Evolutionary conservation across 2,888 invertebrate species (phyloP).

Genomic region (Drosophila putrida): DNA sequence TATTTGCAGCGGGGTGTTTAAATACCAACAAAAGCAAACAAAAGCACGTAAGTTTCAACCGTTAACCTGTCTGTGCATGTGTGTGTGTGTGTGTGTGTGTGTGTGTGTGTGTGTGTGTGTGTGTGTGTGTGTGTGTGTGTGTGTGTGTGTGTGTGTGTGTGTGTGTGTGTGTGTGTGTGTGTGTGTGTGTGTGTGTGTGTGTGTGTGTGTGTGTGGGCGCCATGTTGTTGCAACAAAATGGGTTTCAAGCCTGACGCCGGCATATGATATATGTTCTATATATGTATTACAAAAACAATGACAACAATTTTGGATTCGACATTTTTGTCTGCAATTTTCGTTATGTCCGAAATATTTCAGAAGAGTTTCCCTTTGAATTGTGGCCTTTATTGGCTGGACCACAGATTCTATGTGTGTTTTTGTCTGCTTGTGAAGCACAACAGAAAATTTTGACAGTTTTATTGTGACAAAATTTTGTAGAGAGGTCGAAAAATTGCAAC

Average conservation of each 20-base stretch:
- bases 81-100: constrained; percentile 10
- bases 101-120: constrained; percentile 39
- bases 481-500: constrained; percentile 2
- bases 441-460: constrained; percentile 3
- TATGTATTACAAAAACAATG: constrained; percentile 7
- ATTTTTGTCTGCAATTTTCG: constrained; percentile 9
- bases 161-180: constrained; percentile 11
- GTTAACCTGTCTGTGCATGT: constrained; percentile 41
- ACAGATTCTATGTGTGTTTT: constrained; percentile 1
- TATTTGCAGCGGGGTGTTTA: constrained; percentile 55
- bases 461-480: background rate
- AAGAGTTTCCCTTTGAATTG: background rate
- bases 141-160: constrained; percentile 13
- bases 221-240: constrained; percentile 55
- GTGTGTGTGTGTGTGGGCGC: constrained; percentile 41
- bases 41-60: constrained; percentile 70
- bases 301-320: constrained; percentile 3
- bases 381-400: background rate
- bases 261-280: constrained; percentile 29
- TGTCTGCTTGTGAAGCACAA: background rate
- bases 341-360: background rate
- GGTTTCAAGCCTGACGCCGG: constrained; percentile 39
- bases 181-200: constrained; percentile 23
- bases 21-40: constrained; percentile 49
- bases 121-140: constrained; percentile 47